Evolutionary conservation across 2,797 vertebrate genomes (phyloP).

Genomic region (Sebastes dallii): DNA sequence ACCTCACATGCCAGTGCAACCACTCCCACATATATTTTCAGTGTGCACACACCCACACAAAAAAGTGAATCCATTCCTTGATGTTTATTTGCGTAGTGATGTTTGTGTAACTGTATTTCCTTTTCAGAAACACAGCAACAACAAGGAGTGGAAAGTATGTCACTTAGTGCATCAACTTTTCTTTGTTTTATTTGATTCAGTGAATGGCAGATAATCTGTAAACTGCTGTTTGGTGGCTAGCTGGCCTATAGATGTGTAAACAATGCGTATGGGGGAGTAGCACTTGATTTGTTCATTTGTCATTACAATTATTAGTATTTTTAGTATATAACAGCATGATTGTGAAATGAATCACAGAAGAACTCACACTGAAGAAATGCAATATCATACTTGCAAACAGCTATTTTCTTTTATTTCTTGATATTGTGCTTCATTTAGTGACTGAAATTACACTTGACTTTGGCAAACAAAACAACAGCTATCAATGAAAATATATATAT

Average conservation of each 20-base stretch:
- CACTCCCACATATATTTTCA: neutral
- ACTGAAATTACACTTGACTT: neutral
- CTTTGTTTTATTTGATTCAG: conserved; percentile 60
- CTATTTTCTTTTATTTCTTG: neutral
- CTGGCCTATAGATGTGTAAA: conserved; percentile 45
- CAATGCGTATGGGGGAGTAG: conserved; percentile 54
- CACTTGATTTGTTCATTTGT: conserved; percentile 60
- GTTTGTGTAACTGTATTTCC: conserved; percentile 83
- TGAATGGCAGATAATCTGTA: conserved; percentile 62
- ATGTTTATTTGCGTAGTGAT: conserved; percentile 71
- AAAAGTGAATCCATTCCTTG: conserved; percentile 60
- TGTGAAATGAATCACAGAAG: neutral
- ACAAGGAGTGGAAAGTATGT: conserved; percentile 86
- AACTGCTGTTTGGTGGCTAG: conserved; percentile 53
- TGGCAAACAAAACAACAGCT: neutral
- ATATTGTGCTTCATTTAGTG: neutral
- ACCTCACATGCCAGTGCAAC: conserved; percentile 15
- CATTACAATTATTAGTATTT: conserved; percentile 6
- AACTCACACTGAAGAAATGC: conserved; percentile 1
- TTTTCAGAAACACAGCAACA: conserved; percentile 87
- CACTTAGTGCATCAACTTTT: conserved; percentile 77
- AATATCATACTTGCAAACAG: conserved; percentile 31
- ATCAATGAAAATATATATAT: neutral
- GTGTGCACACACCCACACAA: neutral
- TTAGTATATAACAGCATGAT: neutral